Evolutionary conservation across 2,113 vertebrate species (phyloP), one percentile per base, ranked within the genome.

Genomic region (Saguinus imperator): DNA sequence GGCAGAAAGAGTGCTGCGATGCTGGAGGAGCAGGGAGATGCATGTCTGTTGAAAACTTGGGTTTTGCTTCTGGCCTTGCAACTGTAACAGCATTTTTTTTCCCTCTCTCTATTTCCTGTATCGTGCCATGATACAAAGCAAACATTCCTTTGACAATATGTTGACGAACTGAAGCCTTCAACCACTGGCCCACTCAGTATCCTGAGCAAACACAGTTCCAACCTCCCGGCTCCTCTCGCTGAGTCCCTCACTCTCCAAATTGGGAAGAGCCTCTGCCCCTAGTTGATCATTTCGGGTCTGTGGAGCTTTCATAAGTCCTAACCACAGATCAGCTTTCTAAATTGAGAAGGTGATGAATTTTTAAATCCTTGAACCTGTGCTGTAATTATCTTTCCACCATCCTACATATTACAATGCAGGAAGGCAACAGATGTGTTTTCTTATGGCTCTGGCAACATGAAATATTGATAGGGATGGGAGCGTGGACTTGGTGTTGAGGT

Each of bases 381-480:
- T 84, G 66, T 97, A 96, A 97, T 97, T 91, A 88, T 95, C 92
- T 95, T 89, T 70, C 92, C 68, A 68, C 93, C 85, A 55, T 84
- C 84, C 89, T 68, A 85, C 95, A 94, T 66, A 97, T 96, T 94
- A 88, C 7, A 3, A 92, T 92, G 94, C 87, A 87, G 90, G 81
- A 90, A 95, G 92, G 94, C 96, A 96, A 94, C 96, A 97, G 96
- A 98, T 86, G 90, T 92, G 92, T 94, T 97, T 98, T 95, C 97
- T 86, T 95, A 94, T 25, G 89, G 90, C 73, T 90, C 76, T 27
- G 57, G 48, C 94, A 95, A 82, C 87, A 81, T 97, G 92, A 97
- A 97, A 97, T 96, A 97, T 97, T 96, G 95, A 97, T 95, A 80
- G 91, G 40, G 50, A 57, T 2, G 23, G 7, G 80, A 81, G 27